Evolutionary conservation across 2,888 invertebrate species (phyloP), one percentile per base, ranked within the genome.

Genomic region (Trissolcus japonicus): DNA sequence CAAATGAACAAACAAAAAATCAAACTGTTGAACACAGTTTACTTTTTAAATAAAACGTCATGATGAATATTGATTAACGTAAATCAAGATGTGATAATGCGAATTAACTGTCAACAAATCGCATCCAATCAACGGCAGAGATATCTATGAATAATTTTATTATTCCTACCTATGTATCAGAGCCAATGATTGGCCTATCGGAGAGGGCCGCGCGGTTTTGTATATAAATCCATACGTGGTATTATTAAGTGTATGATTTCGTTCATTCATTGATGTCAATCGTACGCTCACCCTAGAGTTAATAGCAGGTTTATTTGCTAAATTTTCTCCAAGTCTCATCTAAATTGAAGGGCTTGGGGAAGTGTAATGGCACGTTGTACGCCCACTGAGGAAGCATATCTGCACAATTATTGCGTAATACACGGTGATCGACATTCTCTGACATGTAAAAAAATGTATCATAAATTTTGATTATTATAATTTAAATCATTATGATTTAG

Each of bases 301-400:
- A 75, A 75, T 75, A 54, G 63, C 16, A 67, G 62, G 67, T 68
- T 75, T 63, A 75, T 75, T 75, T 63, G 75, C 68, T 75, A 63
- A 75, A 75, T 75, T 75, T 75, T 67, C 74, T 57, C 67, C 21
- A 50, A 67, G 53, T 74, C 50, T 43, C 53, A 46, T 19, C 66
- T 74, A 67, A 74, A 74, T 74, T 74, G 62, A 74, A 74, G 74
- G 62, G 67, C 74, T 73, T 67, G 74, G 74, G 73, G 74, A 74
- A 74, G 62, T 74, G 46, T 75, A 63, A 75, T 67, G 35, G 68
- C 11, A 75, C 60, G 68, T 50, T 51, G 68, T 68, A 75, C 60
- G 65, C 63, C 67, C 50, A 68, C 67, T 43, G 43, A 75, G 59
- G 67, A 75, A 75, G 55, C 56, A 29, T 46, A 67, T 74, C 57